Evolutionary conservation across 1,140 invertebrate species (phyloP).

Genomic region (Nylanderia fulva): DNA sequence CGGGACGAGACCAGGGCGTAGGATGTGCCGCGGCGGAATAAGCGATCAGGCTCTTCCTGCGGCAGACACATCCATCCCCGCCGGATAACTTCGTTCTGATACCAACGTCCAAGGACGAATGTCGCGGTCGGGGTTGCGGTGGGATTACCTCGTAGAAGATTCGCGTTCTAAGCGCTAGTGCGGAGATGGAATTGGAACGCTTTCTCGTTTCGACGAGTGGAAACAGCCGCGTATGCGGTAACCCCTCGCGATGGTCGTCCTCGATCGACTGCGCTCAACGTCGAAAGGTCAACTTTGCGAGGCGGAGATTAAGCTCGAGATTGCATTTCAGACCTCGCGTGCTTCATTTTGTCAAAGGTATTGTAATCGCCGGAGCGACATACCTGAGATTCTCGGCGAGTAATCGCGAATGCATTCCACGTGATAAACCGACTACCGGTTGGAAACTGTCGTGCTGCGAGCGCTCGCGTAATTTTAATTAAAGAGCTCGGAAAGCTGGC

Average conservation of each 20-base stretch:
- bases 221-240: slow-evolving; percentile 20
- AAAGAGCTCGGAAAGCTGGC: slow-evolving; percentile 71
- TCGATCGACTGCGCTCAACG: background rate
- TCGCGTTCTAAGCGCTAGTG: slow-evolving; percentile 6
- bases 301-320: slow-evolving; percentile 53
- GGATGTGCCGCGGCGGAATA: slow-evolving; percentile 71
- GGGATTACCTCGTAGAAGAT: slow-evolving; percentile 41
- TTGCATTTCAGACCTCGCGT: slow-evolving; percentile 29
- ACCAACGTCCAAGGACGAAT: slow-evolving; percentile 54
- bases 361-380: slow-evolving; percentile 48
- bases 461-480: slow-evolving; percentile 75
- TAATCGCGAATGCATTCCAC: slow-evolving; percentile 57
- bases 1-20: slow-evolving; percentile 59
- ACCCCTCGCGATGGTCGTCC: background rate
- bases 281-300: slow-evolving; percentile 39
- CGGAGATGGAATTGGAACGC: background rate
- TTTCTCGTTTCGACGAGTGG: background rate
- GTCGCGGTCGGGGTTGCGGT: slow-evolving; percentile 25
- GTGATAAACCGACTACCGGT: slow-evolving; percentile 58
- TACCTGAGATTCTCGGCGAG: slow-evolving; percentile 48
- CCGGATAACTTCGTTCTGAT: slow-evolving; percentile 58
- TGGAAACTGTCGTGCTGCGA: slow-evolving; percentile 48
- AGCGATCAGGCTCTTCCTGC: slow-evolving; percentile 70
- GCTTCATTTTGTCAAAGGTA: slow-evolving; percentile 55
- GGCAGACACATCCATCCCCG: slow-evolving; percentile 40